Percentiles rank a stretch among this genome's conserved stretches.
Conservation (phyloP, 2,888 invertebrate genomes). For the Drosophila infuscata region DNA sequence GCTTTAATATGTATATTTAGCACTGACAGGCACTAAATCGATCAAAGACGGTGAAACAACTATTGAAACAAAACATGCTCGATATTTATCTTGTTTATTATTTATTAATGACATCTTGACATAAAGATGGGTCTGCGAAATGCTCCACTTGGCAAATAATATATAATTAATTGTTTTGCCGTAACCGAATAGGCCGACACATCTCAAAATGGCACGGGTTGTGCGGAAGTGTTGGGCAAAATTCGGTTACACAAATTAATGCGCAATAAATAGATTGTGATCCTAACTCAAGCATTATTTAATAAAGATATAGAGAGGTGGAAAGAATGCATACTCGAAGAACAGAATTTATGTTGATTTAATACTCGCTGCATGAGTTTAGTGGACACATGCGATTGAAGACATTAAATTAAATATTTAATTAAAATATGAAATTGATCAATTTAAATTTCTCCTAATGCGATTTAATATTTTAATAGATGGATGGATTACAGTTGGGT, state of each 20-base stretch:
- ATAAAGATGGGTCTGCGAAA: conserved; percentile 22
- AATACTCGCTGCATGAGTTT: no score
- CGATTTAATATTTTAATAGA: not conserved
- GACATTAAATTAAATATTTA: no score
- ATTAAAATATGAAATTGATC: no score
- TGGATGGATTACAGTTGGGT: no score
- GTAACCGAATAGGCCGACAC: not conserved
- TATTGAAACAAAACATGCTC: conserved; percentile 8
- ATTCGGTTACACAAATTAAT: conserved; percentile 34
- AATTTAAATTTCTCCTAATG: no score
- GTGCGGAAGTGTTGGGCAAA: not conserved
- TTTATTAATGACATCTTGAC: conserved; percentile 46
- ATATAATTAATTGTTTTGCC: conserved; percentile 42
- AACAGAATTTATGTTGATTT: no score
- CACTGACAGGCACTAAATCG: conserved; percentile 16
- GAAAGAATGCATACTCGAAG: not conserved
- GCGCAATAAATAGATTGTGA: conserved; percentile 20
- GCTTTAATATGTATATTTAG: not conserved
- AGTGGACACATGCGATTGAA: no score
- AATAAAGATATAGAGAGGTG: not conserved
- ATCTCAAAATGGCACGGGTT: not conserved
- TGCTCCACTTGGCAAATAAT: conserved; percentile 30
- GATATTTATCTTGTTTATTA: conserved; percentile 45
- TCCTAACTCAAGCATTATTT: not conserved
- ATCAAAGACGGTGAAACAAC: conserved; percentile 16